Percentiles rank a stretch among this genome's conserved stretches.
Evolutionary conservation across 2,113 vertebrate genomes (phyloP).

Genomic region (Lamprotornis superbus): DNA sequence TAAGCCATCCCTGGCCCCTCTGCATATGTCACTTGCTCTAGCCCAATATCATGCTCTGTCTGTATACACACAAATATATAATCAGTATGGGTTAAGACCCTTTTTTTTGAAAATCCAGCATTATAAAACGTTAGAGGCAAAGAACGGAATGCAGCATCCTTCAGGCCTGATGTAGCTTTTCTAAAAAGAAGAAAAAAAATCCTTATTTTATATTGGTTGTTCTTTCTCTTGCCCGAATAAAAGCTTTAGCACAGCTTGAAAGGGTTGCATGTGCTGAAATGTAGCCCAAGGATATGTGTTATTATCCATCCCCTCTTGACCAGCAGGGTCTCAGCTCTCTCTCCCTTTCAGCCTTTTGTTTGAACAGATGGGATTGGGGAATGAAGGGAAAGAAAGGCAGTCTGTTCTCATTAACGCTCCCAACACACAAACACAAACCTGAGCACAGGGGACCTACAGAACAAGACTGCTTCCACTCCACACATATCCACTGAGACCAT

Average conservation of each 20-base stretch:
- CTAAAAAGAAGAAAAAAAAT: not conserved
- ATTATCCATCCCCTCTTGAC: conserved; percentile 83
- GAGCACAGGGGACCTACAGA: conserved; percentile 73
- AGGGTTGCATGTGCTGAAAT: conserved; percentile 82
- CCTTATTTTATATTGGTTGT: conserved; percentile 62
- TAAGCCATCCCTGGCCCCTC: conserved; percentile 32
- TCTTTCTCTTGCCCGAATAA: conserved; percentile 76
- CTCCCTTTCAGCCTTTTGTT: conserved; percentile 84
- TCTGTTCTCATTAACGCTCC: conserved; percentile 84
- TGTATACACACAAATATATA: conserved; percentile 14
- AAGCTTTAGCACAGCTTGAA: conserved; percentile 74
- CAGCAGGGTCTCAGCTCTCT: conserved; percentile 81
- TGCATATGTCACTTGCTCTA: conserved; percentile 22
- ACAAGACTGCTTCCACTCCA: conserved; percentile 67
- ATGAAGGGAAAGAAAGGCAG: conserved; percentile 76
- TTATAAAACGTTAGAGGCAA: not conserved
- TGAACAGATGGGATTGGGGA: conserved; percentile 83
- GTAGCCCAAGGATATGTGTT: conserved; percentile 83
- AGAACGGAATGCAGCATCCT: conserved; percentile 46
- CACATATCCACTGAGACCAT: conserved; percentile 60
- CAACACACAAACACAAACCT: conserved; percentile 79
- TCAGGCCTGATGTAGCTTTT: conserved; percentile 56
- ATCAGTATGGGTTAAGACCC: not conserved
- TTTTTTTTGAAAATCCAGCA: conserved; percentile 2
- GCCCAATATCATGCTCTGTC: not conserved